A percentile compares a stretch with the other conserved stretches of the same genome.
Conservation (phyloP, 2,888 invertebrate species). For the Oegoconia quadripuncta region DNA sequence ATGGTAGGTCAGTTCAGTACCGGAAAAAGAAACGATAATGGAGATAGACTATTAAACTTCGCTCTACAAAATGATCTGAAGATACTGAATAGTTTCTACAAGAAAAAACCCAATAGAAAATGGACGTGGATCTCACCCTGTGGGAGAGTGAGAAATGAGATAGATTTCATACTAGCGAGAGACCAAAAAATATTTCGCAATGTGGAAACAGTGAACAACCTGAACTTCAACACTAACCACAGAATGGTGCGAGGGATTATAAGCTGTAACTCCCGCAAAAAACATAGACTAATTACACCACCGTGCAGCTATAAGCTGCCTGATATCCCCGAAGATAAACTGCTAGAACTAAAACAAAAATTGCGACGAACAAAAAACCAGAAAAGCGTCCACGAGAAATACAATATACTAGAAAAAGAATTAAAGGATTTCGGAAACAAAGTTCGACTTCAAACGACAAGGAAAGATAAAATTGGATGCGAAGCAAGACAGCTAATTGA, state of each 20-base stretch:
- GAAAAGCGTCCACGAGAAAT: too few species aligned
- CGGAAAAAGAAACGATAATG: conserved; percentile 22
- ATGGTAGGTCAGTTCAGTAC: conserved; percentile 14
- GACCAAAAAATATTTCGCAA: conserved; percentile 2
- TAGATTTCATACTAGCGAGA: conserved; percentile 21
- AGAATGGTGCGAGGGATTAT: background rate
- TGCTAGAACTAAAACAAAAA: too few species aligned
- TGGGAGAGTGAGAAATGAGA: conserved; percentile 19
- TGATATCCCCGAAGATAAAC: too few species aligned
- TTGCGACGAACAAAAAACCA: too few species aligned
- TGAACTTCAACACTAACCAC: conserved; percentile 2
- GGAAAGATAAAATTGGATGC: too few species aligned
- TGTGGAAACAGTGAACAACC: background rate
- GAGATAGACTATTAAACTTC: conserved; percentile 19
- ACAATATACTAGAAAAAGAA: too few species aligned
- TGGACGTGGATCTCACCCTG: conserved; percentile 24
- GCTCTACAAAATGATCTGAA: conserved; percentile 17
- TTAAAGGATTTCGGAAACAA: too few species aligned
- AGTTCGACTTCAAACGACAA: too few species aligned
- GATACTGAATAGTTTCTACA: conserved; percentile 20
- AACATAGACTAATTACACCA: too few species aligned
- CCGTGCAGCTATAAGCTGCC: too few species aligned
- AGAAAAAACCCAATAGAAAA: conserved; percentile 16
- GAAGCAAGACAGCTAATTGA: too few species aligned
- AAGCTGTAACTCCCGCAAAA: background rate